Conservation (phyloP, 2,888 invertebrate genomes). For the Drosophila peninsularis region DNA sequence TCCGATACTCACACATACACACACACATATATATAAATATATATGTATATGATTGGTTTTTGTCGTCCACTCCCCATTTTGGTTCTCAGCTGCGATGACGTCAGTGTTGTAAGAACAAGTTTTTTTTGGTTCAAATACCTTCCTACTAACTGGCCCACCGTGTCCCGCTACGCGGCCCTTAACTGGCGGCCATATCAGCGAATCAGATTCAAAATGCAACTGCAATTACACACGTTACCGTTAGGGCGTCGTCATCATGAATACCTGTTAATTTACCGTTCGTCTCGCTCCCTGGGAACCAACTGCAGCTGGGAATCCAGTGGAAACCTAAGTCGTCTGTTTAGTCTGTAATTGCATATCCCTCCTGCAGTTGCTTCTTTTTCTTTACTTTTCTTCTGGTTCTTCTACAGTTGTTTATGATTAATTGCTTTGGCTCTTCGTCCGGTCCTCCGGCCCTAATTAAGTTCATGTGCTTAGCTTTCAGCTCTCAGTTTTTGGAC, state of each 20-base stretch:
- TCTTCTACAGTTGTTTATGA: conserved; percentile 51
- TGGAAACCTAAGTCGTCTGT: conserved; percentile 36
- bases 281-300: conserved; percentile 41
- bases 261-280: conserved; percentile 63
- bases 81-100: conserved; percentile 79
- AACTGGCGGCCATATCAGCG: conserved; percentile 29
- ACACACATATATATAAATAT: background rate
- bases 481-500: conserved; percentile 24
- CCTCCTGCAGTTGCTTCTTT: conserved; percentile 6
- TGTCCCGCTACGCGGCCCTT: conserved; percentile 15
- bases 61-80: conserved; percentile 82
- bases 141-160: background rate
- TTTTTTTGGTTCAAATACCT: conserved; percentile 35
- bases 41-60: conserved; percentile 63
- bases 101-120: conserved; percentile 77
- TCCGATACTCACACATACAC: conserved; percentile 17
- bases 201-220: conserved; percentile 52
- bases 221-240: conserved; percentile 78
- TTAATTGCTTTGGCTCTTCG: conserved; percentile 56
- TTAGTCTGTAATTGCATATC: conserved; percentile 38
- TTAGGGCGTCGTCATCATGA: conserved; percentile 58
- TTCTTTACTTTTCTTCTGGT: conserved; percentile 7
- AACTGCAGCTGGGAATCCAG: conserved; percentile 31
- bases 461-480: conserved; percentile 54
- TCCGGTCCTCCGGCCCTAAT: conserved; percentile 59